Base-by-base conservation (phyloP, 2,888 invertebrate species). In the Cremastobaeus sp. region DNA sequence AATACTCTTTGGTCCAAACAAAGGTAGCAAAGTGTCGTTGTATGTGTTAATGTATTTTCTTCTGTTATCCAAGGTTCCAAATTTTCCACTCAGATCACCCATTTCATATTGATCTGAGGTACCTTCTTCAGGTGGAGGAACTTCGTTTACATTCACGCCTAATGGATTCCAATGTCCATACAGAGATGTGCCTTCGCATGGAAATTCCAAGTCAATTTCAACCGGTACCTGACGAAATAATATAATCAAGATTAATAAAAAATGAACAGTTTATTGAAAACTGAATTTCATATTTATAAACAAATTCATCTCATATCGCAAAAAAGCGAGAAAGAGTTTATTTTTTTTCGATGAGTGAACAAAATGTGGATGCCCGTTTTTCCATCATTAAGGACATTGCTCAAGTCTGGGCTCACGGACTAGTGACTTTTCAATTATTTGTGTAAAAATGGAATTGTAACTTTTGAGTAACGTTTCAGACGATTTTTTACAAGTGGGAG, bases 91-190 rank as follows among this genome's bases (percentile, higher is more conserved):
- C 18, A 96, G 88, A 84, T 95, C 95, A 0, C 96, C 96, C 85
- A 96, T 91, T 89, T 93, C 93, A 83, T 96, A 96, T 84, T 95
- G 94, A 88, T 97, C 97, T 3, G 92, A 91, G 0, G 95, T 95
- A 11, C 96, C 96, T 84, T 89, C 89, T 0, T 88, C 88, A 0
- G 92, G 89, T 0, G 89, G 89, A 0, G 94, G 95, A 0, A 91
- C 90, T 0, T 89, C 87, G 0, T 90, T 89, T 3, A 91, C 90
- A 83, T 92, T 92, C 0, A 95, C 91, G 47, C 91, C 90, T 80
- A 92, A 91, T 0, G 97, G 97, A 87, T 98, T 96, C 91, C 93
- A 98, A 45, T 93, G 93, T n/a, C 92, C 94, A 79, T 95, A 95
- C 0, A 97, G 88, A 0, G 95, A 92, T 0, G 94, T 92, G 41